Conservation (phyloP, 2,888 invertebrate genomes). For the Electrophaes corylata region DNA sequence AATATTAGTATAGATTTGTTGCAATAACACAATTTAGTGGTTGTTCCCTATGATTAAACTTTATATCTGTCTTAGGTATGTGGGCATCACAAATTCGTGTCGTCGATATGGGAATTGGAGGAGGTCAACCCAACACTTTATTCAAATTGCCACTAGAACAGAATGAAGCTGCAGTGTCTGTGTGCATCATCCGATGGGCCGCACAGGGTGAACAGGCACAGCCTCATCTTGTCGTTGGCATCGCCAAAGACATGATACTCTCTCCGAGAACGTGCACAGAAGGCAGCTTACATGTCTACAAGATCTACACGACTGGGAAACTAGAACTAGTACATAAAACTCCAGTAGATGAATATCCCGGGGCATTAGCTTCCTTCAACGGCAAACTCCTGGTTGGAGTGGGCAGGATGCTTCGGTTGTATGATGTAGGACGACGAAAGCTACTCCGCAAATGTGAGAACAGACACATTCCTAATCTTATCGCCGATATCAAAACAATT, state of each 20-base stretch:
- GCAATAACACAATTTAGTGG: no score
- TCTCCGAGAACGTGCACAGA: conserved; percentile 93
- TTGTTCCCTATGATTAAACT: no score
- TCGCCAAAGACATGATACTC: conserved; percentile 94
- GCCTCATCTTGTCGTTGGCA: conserved; percentile 91
- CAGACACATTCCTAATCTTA: conserved; percentile 96
- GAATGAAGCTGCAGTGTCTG: conserved; percentile 97
- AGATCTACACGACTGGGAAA: conserved; percentile 91
- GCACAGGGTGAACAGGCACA: conserved; percentile 73
- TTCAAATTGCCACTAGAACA: conserved; percentile 93
- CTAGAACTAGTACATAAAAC: conserved; percentile 98
- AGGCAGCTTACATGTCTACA: conserved; percentile 95
- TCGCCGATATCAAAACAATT: conserved; percentile 96
- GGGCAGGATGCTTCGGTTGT: conserved; percentile 95
- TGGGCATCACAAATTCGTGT: conserved; percentile 97
- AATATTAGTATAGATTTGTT: no score
- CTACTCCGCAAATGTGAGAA: conserved; percentile 99
- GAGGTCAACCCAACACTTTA: conserved; percentile 87
- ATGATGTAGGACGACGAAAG: conserved; percentile 97
- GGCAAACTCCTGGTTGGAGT: conserved; percentile 96
- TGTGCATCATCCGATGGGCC: conserved; percentile 92
- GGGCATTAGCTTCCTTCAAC: conserved; percentile 95
- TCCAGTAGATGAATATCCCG: conserved; percentile 95
- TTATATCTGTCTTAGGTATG: conserved; percentile 85
- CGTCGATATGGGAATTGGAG: conserved; percentile 89